Evolutionary conservation across 2,113 vertebrate genomes (phyloP).

Genomic region (Calypte anna): DNA sequence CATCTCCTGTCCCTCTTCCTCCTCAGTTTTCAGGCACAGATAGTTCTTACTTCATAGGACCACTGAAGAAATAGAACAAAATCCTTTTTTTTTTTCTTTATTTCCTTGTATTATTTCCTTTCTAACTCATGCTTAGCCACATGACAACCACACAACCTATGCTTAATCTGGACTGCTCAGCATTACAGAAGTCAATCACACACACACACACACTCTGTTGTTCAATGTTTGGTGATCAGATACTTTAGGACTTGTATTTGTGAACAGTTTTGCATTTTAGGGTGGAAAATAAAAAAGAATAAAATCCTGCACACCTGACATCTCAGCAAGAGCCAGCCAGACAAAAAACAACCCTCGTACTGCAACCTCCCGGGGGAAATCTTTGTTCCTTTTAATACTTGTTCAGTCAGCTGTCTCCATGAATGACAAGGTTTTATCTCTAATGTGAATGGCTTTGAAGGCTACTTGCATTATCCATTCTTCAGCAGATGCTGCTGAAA

Average conservation of each 20-base stretch:
- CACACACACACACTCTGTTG: too few relatives aligned
- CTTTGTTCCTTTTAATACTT: slow-evolving; percentile 79
- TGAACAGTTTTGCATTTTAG: not conserved
- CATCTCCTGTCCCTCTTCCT: not conserved
- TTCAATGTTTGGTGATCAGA: fast-evolving
- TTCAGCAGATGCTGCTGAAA: slow-evolving; percentile 77
- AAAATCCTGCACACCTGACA: slow-evolving; percentile 19
- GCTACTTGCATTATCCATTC: slow-evolving; percentile 76
- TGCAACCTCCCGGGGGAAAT: slow-evolving; percentile 71
- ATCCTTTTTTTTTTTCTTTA: not conserved
- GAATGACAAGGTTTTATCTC: slow-evolving; percentile 82
- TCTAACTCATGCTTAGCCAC: not conserved
- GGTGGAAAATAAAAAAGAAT: slow-evolving; percentile 1
- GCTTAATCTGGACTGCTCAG: not conserved
- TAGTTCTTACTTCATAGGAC: not conserved
- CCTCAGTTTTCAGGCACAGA: not conserved
- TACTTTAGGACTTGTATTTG: not conserved
- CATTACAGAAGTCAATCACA: not conserved
- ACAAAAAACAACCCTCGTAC: slow-evolving; percentile 51
- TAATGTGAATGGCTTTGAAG: slow-evolving; percentile 74
- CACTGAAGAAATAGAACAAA: not conserved
- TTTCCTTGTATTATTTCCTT: not conserved
- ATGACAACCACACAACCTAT: not conserved
- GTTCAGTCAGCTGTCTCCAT: slow-evolving; percentile 73
- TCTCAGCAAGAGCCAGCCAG: slow-evolving; percentile 57